Base-by-base conservation (phyloP, 2,797 vertebrate genomes). In the Parambassis ranga region DNA sequence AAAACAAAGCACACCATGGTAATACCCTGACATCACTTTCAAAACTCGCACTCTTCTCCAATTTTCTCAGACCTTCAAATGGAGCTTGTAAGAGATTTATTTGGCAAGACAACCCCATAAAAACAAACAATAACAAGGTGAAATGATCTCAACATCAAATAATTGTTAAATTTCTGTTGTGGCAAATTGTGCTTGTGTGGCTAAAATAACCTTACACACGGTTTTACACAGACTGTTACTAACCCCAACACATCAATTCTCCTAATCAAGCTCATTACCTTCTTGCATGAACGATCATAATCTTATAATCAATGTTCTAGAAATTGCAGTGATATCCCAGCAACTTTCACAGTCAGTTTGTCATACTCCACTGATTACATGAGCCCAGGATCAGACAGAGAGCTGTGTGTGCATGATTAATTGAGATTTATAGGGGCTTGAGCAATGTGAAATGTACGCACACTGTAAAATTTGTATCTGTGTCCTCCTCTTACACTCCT, bases 391-490 rank as follows among this genome's bases (percentile, higher is more conserved):
- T 67, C 22, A 56, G 19, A 69, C 20, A 30, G 27, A 49, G 9
- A 32, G 43, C n/a, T 20, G 23, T 9, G 4, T 30, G 19, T 1
- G 32, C 46, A 48, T 48, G 18, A 13, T 42, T 28, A 30, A 58
- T 58, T 44, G 52, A 30, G n/a, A 65, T 50, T 50, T 27, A 48
- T 65, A 27, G 48, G 48, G 55, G 37, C 58, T 48, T 32, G 7
- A 35, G 14, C 19, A 26, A 27, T 65, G 46, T 31, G 10, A 26
- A 55, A 65, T 67, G 8, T 14, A 62, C 37, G 36, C 9, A 22
- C 0, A 20, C n/a, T 31, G 47, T 16, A 14, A 33, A 48, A 58
- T 15, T 1, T 4, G 8, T 19, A 13, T 20, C 16, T 20, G 5
- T 36, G 4, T 15, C 9, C 11, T 41, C 2, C 26, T 43, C 14